These are phyloP conservation scores for Zonotrichia leucophrys DNA, from an alignment of 2,113 vertebrate genomes.

Conservation along the genomic window DNA sequence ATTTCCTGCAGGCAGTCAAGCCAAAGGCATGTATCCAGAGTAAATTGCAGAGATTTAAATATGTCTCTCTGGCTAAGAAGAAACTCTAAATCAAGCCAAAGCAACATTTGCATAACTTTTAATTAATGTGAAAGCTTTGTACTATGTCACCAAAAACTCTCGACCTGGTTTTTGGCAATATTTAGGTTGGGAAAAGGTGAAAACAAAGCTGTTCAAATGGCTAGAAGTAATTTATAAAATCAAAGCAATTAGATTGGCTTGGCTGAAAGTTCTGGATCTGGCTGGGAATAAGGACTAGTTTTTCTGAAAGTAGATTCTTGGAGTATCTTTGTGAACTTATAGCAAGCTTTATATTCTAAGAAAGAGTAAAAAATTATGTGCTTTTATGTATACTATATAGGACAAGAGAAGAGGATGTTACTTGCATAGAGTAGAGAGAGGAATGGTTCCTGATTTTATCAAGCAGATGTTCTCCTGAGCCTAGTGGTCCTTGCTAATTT, in stretches of 20 bases:
- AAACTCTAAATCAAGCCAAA: not conserved
- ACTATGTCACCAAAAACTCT: not conserved
- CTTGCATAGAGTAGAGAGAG: not conserved
- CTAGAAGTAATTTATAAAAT: not conserved
- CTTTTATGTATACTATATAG: not conserved
- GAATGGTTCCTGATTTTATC: not conserved
- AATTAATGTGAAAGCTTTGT: not conserved
- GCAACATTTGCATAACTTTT: not conserved
- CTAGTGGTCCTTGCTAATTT: not conserved
- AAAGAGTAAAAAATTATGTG: not conserved
- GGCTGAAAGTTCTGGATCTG: not conserved
- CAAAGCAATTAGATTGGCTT: not conserved
- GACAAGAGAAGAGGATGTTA: not conserved
- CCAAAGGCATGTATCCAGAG: slow-evolving; percentile 19
- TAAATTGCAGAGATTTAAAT: not conserved
- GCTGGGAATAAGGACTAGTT: not conserved
- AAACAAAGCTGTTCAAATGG: not conserved
- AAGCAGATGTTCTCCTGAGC: not conserved
- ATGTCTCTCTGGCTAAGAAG: not conserved
- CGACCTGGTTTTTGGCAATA: not conserved
- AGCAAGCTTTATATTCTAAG: not conserved
- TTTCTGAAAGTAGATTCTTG: not conserved
- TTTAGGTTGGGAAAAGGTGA: not conserved
- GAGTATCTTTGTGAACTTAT: not conserved
- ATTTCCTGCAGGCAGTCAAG: slow-evolving; percentile 17